A percentile compares a stretch with the other conserved stretches of the same genome.
Conservation (phyloP, 2,113 vertebrate genomes). For the Ia io region DNA sequence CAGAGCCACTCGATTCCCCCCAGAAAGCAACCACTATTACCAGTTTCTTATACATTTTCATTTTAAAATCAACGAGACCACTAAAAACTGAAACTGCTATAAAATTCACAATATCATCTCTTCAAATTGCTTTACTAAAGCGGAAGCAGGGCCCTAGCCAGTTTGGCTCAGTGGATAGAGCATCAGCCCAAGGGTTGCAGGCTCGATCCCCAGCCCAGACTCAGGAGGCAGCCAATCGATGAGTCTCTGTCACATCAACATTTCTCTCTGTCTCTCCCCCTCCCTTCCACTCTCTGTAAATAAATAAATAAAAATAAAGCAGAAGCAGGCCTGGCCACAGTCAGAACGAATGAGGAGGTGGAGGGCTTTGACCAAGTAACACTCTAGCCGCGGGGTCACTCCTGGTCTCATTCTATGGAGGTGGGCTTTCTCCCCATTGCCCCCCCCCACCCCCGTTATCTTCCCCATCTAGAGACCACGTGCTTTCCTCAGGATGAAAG, state of each 20-base stretch:
- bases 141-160: too few species aligned
- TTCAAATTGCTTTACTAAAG: not conserved
- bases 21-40: not conserved
- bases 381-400: not conserved
- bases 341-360: not conserved
- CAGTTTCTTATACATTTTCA: constrained; percentile 30
- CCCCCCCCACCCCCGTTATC: not conserved
- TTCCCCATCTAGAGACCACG: not conserved
- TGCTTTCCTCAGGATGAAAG: not conserved
- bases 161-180: too few species aligned
- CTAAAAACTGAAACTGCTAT: not conserved
- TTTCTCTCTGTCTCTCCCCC: too few species aligned
- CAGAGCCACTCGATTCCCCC: not conserved
- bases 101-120: not conserved
- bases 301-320: too few species aligned
- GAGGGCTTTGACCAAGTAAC: not conserved
- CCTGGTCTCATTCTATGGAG: not conserved
- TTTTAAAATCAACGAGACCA: not conserved
- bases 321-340: not conserved
- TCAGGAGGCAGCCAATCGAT: too few species aligned
- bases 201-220: too few species aligned
- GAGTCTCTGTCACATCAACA: too few species aligned
- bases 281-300: too few species aligned
- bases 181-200: too few species aligned
- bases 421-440: not conserved